Evolutionary conservation across 1,140 invertebrate species (phyloP), one percentile per base, ranked within the genome.

Genomic region (Drosophila pachea): DNA sequence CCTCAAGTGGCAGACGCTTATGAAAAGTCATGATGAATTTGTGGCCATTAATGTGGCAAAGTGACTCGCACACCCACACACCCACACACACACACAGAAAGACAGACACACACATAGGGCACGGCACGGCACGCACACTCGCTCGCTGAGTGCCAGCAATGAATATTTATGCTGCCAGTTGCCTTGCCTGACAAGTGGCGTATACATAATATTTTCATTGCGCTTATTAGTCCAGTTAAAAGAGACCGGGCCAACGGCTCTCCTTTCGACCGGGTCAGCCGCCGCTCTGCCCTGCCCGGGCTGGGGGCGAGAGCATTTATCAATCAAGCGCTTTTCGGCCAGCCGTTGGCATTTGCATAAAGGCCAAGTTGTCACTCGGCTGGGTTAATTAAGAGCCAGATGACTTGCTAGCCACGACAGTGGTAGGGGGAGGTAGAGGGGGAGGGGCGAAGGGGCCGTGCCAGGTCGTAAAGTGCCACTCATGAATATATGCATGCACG

Each of bases 1-100:
- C 52, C 60, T 74, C 76, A 86, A 84, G 79, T 79, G 79, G 81
- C 67, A 71, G 76, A 50, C 68, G 73, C 79, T 84, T 84, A 79
- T 81, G 81, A 79, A 71, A 84, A 84, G 76, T 86, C 81, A 84
- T 84, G 79, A 84, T 79, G 79, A 86, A 84, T 84, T 84, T 86
- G 79, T 70, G 73, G 67, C 76, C 70, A 84, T 84, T 86, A 84
- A 79, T 79, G 81, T 84, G 76, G 73, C 76, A 86, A 84, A 79
- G 76, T 73, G 68, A 69, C 65, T 70, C 54, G 45, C 63, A 74
- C 38, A 38, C 74, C 53, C 50, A 63, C 52, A 60, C 52, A 42
- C 48, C 22, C 48, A 40, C 45, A 45, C 47, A 11, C 49, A 62
- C 48, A 68, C 36, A 58, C 16, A 16, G n/a, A n/a, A n/a, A n/a